Percentiles rank a stretch among this genome's conserved stretches.
Evolutionary conservation across 2,797 vertebrate genomes (phyloP).

Genomic region (Cirrhinus mrigala): DNA sequence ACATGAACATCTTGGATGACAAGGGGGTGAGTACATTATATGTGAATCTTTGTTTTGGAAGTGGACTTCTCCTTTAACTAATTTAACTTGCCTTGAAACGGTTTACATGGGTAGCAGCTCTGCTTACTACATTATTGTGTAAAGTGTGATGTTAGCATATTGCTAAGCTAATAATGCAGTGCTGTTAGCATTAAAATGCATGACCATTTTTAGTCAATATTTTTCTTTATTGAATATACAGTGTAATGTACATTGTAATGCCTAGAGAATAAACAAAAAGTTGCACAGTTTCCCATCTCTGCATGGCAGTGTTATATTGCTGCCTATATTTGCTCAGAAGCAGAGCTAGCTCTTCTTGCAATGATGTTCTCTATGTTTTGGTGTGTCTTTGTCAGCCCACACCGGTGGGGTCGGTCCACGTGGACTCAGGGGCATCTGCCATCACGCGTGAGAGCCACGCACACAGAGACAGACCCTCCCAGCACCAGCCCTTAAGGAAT

Average conservation of each 20-base stretch:
- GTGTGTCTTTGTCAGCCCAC: slow-evolving; percentile 85
- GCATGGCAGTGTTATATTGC: neutral
- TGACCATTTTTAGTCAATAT: neutral
- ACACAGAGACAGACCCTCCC: slow-evolving; percentile 91
- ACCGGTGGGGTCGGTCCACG: slow-evolving; percentile 93
- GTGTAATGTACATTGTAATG: neutral
- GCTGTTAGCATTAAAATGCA: neutral
- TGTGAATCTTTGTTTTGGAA: too few relatives aligned
- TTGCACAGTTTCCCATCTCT: neutral
- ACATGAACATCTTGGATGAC: too few relatives aligned
- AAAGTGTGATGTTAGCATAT: neutral
- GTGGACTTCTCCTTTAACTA: too few relatives aligned
- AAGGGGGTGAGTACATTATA: too few relatives aligned
- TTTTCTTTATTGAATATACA: neutral
- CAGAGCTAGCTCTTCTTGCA: neutral
- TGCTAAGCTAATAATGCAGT: neutral
- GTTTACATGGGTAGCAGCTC: neutral
- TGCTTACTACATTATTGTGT: neutral
- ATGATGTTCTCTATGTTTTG: slow-evolving; percentile 37
- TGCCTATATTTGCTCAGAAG: neutral
- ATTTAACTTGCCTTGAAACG: neutral
- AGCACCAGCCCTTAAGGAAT: slow-evolving; percentile 91
- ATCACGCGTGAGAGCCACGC: slow-evolving; percentile 91
- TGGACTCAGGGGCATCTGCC: slow-evolving; percentile 92
- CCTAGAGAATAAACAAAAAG: neutral